Conservation (phyloP, 2,888 invertebrate species). For the Agrochola litura region DNA sequence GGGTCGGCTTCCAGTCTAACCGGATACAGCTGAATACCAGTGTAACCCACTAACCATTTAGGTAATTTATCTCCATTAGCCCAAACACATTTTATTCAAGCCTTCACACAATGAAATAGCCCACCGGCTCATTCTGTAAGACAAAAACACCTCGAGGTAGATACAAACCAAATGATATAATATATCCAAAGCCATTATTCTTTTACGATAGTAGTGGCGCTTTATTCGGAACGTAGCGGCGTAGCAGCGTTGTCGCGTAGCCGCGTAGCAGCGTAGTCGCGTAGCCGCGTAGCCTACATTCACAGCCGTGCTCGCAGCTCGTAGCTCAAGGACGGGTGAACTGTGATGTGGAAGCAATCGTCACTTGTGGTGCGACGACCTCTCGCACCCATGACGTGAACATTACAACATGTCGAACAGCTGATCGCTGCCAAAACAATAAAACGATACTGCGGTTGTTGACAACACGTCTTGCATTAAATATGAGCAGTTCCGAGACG, state of each 20-base stretch:
- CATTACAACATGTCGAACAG: neutral
- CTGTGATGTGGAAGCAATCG: slow-evolving; percentile 15
- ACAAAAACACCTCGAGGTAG: slow-evolving; percentile 29
- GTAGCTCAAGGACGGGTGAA: slow-evolving; percentile 36
- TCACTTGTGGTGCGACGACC: slow-evolving; percentile 11
- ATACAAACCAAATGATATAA: slow-evolving; percentile 36
- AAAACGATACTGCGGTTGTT: slow-evolving; percentile 4
- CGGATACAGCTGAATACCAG: too few relatives aligned
- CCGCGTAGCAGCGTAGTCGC: slow-evolving; percentile 31
- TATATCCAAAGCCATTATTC: slow-evolving; percentile 43
- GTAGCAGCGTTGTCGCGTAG: slow-evolving; percentile 20
- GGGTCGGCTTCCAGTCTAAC: too few relatives aligned
- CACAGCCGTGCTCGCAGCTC: slow-evolving; percentile 28
- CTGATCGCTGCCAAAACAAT: slow-evolving; percentile 8
- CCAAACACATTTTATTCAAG: slow-evolving; percentile 20
- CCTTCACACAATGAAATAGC: neutral
- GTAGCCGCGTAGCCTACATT: slow-evolving; percentile 55
- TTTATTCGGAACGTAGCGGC: slow-evolving; percentile 34
- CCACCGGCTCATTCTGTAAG: neutral
- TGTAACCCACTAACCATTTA: neutral
- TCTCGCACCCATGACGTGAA: neutral
- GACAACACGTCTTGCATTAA: neutral
- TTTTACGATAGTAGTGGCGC: slow-evolving; percentile 31
- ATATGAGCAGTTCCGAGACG: neutral
- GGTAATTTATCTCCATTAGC: slow-evolving; percentile 37